phyloP scores from a whole-genome alignment of 2,888 invertebrate genomes.

The Lasioglossum marginatum region DNA sequence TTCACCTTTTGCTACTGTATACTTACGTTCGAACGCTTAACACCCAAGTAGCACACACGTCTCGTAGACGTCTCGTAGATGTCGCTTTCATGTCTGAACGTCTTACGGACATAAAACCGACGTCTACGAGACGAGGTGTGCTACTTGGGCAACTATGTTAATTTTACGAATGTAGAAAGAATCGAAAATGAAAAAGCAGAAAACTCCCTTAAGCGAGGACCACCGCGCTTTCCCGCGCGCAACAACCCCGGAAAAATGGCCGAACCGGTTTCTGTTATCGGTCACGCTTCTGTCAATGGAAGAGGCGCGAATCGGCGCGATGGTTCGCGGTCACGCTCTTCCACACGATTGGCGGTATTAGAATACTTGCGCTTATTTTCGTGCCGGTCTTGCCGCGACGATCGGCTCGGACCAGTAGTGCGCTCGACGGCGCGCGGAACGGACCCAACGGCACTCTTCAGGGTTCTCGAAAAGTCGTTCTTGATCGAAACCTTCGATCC shows the following conservation, averaged over 20 bases:
- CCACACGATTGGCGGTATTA: slow-evolving; percentile 68
- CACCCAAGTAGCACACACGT: no score
- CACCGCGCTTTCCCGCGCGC: neutral
- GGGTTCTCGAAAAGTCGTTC: slow-evolving; percentile 19
- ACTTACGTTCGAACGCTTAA: no score
- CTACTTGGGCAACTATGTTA: no score
- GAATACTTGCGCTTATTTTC: slow-evolving; percentile 67
- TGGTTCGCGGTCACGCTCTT: slow-evolving; percentile 44
- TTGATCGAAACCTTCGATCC: neutral
- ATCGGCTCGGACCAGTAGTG: slow-evolving; percentile 71
- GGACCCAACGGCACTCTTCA: slow-evolving; percentile 60
- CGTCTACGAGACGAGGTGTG: no score
- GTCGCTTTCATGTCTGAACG: no score
- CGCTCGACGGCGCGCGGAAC: slow-evolving; percentile 75
- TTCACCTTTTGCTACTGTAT: no score
- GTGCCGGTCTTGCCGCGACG: slow-evolving; percentile 66
- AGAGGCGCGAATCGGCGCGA: slow-evolving; percentile 34
- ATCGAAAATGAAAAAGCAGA: neutral
- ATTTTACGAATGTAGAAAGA: neutral
- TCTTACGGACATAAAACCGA: no score
- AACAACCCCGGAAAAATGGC: slow-evolving; percentile 14
- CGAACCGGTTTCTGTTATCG: slow-evolving; percentile 36
- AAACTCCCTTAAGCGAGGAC: neutral
- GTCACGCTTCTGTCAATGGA: slow-evolving; percentile 28
- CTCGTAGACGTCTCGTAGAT: no score